Evolutionary conservation across 2,113 vertebrate genomes (phyloP), one percentile per base, ranked within the genome.

Genomic region (Rhadina sibilatrix): DNA sequence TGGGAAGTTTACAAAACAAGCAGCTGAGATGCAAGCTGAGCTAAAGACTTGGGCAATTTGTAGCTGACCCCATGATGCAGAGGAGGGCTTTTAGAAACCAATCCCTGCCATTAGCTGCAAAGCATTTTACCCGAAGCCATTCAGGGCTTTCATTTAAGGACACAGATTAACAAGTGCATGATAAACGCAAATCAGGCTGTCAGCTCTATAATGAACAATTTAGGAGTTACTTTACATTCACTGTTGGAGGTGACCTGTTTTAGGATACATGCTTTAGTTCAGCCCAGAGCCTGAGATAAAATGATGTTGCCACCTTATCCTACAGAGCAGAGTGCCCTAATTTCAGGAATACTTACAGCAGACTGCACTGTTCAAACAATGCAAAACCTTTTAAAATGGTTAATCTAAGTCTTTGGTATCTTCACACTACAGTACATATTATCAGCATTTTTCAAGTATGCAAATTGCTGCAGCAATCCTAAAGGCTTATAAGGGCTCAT

Each of bases 181-280:
- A 90, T 21, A 92, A 94, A 70, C 0, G 0, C 89, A 81, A 78
- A 90, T 95, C 86, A 93, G 69, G 63, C 77, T 89, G 89, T 63
- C 89, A 89, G 52, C 35, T 65, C 60, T 40, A 6, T 63, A 86
- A 90, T 33, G 68, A 96, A 66, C 83, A 71, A 87, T 84, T 88
- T 49, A 78, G 76, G 60, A 90, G n/a, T 84, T 87, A 66, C 86
- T 92, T 92, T 83, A 78, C 89, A 75, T 52, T 89, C 76, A 38
- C 69, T 81, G 83, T 44, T 89, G 89, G 91, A 91, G 87, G 52
- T 94, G 89, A 90, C 83, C 91, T 78, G 59, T 50, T 96, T 93
- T 52, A 90, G 52, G 56, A 81, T 47, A 49, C 0, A 3, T 1
- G 22, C 64, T 87, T 66, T 33, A 87, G 64, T 69, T 93, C 65